Evolutionary conservation across 2,888 invertebrate species (phyloP), one percentile per base, ranked within the genome.

Genomic region (Branchipolynoe longqiensis): DNA sequence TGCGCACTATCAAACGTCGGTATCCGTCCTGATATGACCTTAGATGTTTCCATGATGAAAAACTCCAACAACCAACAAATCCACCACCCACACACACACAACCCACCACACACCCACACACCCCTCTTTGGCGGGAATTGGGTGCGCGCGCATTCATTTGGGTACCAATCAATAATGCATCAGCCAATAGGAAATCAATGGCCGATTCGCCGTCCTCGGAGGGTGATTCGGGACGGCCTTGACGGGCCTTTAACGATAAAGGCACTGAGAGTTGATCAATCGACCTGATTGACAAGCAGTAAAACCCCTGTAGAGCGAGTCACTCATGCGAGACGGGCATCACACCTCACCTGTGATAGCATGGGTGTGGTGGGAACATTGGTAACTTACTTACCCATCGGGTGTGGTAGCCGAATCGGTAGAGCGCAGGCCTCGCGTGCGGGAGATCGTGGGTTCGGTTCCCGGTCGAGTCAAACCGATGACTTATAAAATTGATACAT

Each of bases 191-290:
- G 8, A 31, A 64, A 64, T 64, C 64, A 64, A 64, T 64, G 33
- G 22, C 12, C 8, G 64, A 64, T 33, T 64, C 4, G 31, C 33
- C 33, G 33, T n/a, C n/a, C n/a, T 64, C 22, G 64, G 33, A 31
- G 64, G n/a, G 64, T 31, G 64, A 64, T 64, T 64, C 33, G 31
- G n/a, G 33, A 33, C 64, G 33, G 64, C 33, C 31, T 33, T 64
- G 12, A 25, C 6, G 28, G 64, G 64, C 33, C 64, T 64, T 64
- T 64, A 64, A 64, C 33, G 64, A 33, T 31, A 64, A 25, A 64
- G 64, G 8, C n/a, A 31, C n/a, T 22, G 6, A 28, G 6, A 12
- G 33, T 12, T 31, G 64, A 64, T 64, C 64, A 64, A 64, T 64
- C 33, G 31, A 33, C 64, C 64, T 31, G 28, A 64, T 64, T 64